Evolutionary conservation across 2,888 invertebrate genomes (phyloP).

Genomic region (Hirtodrosophila confusa): DNA sequence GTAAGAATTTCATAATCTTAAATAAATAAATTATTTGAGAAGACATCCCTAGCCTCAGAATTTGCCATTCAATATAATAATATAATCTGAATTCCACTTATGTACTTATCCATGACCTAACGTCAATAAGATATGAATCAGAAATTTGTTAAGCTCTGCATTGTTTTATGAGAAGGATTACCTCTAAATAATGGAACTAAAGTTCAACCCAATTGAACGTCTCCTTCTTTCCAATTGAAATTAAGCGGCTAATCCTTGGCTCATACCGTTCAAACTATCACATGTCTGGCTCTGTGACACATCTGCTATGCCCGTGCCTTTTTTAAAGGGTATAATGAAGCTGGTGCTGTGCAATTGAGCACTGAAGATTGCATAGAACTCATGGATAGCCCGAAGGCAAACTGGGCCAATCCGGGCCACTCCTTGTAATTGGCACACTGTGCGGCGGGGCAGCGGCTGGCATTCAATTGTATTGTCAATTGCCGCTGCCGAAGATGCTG

Average conservation of each 20-base stretch:
- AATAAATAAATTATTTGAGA: no score
- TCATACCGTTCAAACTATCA: background rate
- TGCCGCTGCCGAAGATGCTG: slow-evolving; percentile 40
- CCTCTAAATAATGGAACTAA: no score
- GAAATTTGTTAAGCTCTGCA: no score
- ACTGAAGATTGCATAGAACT: slow-evolving; percentile 27
- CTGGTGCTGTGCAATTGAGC: slow-evolving; percentile 23
- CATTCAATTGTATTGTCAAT: slow-evolving; percentile 63
- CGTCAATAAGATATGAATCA: no score
- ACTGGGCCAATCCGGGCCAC: slow-evolving; percentile 52
- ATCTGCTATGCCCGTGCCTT: background rate
- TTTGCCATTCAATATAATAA: no score
- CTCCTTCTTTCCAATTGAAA: background rate
- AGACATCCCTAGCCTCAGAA: no score
- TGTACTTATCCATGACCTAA: no score
- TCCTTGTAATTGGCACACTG: slow-evolving; percentile 71
- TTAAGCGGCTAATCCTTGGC: background rate
- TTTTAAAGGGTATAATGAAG: slow-evolving; percentile 40
- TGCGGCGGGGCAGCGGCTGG: slow-evolving; percentile 36
- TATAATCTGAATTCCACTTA: no score
- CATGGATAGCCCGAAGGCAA: slow-evolving; percentile 37
- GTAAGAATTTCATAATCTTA: no score
- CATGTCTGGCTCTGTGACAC: background rate
- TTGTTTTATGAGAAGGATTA: no score
- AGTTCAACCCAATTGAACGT: no score